Percentiles rank a stretch among this genome's conserved stretches.
Conservation (phyloP, 1,140 invertebrate species). For the Nasonia vitripennis region DNA sequence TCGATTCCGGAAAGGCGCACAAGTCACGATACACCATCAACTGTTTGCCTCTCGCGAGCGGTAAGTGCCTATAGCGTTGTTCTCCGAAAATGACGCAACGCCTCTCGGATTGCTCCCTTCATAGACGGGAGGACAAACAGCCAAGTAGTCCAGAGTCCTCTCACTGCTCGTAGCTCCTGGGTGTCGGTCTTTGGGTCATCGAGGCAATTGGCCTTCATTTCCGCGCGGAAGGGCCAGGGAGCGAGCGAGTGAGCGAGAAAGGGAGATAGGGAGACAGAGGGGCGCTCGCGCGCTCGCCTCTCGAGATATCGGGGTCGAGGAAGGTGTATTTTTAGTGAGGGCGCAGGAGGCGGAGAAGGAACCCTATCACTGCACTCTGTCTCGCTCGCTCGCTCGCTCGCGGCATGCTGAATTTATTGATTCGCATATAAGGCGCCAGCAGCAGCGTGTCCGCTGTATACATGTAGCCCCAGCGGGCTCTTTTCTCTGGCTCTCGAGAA, state of each 20-base stretch:
- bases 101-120: too few species aligned
- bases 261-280: neutral
- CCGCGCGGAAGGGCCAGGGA: neutral
- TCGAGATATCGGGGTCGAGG: conserved; percentile 52
- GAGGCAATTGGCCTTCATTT: conserved; percentile 3
- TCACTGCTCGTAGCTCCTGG: too few species aligned
- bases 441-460: neutral
- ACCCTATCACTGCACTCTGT: conserved; percentile 52
- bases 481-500: neutral
- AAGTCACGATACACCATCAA: too few species aligned
- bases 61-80: too few species aligned
- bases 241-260: neutral
- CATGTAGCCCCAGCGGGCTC: neutral
- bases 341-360: conserved; percentile 16
- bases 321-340: conserved; percentile 56
- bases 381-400: neutral
- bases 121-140: neutral
- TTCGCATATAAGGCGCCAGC: conserved; percentile 60
- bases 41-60: too few species aligned
- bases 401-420: conserved; percentile 66
- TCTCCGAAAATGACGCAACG: too few species aligned
- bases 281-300: neutral
- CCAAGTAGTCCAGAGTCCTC: neutral
- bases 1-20: too few species aligned
- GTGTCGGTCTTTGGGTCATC: neutral